Base-by-base conservation (phyloP, 2,888 invertebrate species). In the Tortrix viridana region DNA sequence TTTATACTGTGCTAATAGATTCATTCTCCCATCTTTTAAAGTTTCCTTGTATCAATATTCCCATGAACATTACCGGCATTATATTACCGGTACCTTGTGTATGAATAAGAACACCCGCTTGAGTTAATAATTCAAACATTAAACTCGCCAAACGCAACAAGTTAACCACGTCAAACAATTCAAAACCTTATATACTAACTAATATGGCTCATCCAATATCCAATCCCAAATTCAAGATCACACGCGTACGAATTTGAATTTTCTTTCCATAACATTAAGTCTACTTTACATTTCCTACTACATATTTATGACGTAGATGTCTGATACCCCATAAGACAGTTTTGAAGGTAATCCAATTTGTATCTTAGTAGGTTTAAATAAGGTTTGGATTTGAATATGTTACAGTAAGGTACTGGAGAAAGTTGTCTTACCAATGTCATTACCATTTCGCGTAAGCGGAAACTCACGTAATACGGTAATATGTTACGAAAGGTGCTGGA, bases 381-480 rank as follows among this genome's bases (percentile, higher is more conserved):
- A 46, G 19, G 50, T 32, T 52, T 12, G n/a, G 26, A 38, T 52
- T 48, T 1, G 41, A 2, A 16, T 38, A 26, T 5, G 14, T 19
- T 23, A 41, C 16, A 26, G 43, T 38, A 50, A 60, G 38, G 62
- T 57, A 52, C 52, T 50, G 47, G 62, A 53, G 62, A 63, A 63
- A 63, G 62, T 57, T 53, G 62, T 46, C 47, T 38, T 47, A 23
- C 50, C 61, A 63, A 63, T 63, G 62, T 63, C 62, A 63, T 63
- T 63, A 63, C 62, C 62, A 63, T 63, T 56, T 56, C 38, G 44
- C 62, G 50, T 53, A 52, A 57, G 47, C 62, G 62, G 57, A 62
- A 57, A 54, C 55, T 23, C 41, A 43, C 62, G 62, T 57, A 63
- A 63, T 52, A 52, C 22, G 57, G 62, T 57, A 63, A 63, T 52